These are phyloP conservation scores for Scaptomyza parva DNA, from an alignment of 2,888 invertebrate species.

Conservation along the genomic window DNA sequence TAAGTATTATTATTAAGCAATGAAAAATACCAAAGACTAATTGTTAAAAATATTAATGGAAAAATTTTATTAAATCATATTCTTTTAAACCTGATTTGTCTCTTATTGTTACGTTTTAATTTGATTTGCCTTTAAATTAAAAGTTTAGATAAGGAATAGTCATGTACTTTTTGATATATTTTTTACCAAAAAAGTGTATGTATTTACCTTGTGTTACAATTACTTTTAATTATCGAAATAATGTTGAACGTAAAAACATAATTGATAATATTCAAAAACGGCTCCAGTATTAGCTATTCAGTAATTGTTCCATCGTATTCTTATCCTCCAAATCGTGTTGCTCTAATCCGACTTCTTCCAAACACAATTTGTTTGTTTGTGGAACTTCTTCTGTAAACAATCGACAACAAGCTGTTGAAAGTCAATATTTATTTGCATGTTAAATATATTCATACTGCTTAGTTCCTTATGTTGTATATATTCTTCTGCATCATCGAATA, in stretches of 20 bases:
- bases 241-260: constrained; percentile 58
- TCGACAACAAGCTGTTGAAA: not conserved
- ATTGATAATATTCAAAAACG: constrained; percentile 9
- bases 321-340: constrained; percentile 86
- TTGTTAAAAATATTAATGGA: no score
- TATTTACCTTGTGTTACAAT: not conserved
- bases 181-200: no score
- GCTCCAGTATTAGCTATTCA: constrained; percentile 84
- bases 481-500: constrained; percentile 88
- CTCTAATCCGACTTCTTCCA: constrained; percentile 89
- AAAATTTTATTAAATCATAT: no score
- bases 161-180: no score
- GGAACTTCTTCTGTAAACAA: constrained; percentile 68
- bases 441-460: no score
- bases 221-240: constrained; percentile 5
- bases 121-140: no score
- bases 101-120: no score
- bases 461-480: constrained; percentile 88
- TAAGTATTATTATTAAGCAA: no score
- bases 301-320: constrained; percentile 87
- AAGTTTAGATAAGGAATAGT: no score
- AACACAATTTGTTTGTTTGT: constrained; percentile 82
- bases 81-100: no score
- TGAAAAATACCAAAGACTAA: no score
- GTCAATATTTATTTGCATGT: not conserved